phyloP scores from a whole-genome alignment of 2,797 vertebrate genomes.

The Brachyalestes nurse region DNA sequence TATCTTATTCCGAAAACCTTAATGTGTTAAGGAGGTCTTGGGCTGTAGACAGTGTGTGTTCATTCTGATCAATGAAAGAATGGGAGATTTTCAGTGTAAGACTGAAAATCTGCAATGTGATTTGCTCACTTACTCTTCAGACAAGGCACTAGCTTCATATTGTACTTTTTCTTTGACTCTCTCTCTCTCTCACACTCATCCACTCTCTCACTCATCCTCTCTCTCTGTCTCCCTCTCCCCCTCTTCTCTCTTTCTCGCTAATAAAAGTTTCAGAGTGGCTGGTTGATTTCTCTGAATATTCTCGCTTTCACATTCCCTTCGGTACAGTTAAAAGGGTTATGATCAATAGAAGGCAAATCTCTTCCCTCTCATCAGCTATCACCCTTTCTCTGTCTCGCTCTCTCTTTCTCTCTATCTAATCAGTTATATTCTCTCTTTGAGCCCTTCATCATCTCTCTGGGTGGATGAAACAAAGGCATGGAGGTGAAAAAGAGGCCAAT shows the following conservation, averaged over 20 bases:
- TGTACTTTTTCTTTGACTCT: no score
- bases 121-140: no score
- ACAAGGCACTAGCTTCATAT: no score
- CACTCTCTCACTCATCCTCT: background rate
- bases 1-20: no score
- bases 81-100: no score
- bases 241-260: background rate
- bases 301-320: conserved; percentile 51
- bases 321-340: conserved; percentile 70
- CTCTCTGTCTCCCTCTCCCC: background rate
- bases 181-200: no score
- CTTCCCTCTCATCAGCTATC: conserved; percentile 64
- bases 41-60: no score
- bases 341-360: conserved; percentile 76
- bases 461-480: conserved; percentile 61
- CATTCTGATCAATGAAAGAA: no score
- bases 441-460: conserved; percentile 73
- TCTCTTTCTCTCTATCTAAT: background rate
- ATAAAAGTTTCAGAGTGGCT: background rate
- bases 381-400: background rate
- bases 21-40: no score
- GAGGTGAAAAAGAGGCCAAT: conserved; percentile 14
- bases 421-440: conserved; percentile 61
- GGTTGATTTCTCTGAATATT: background rate
- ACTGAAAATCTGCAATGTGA: no score